A percentile compares a stretch with the other conserved stretches of the same genome.
Conservation (phyloP, 2,797 vertebrate genomes). For the Loriculus beryllinus region DNA sequence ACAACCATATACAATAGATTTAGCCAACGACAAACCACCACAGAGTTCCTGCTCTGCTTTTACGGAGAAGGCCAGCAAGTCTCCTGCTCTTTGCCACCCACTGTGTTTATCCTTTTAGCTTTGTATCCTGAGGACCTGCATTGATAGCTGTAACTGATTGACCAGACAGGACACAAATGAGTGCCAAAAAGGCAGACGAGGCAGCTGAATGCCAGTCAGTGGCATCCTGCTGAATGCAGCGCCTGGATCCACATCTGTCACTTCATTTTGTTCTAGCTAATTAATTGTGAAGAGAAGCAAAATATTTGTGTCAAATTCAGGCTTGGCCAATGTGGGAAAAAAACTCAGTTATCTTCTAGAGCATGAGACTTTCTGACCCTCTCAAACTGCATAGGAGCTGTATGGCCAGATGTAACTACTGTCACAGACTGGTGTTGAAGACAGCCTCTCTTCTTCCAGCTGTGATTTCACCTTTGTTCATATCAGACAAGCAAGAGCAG, state of each 20-base stretch:
- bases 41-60: neutral
- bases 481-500: neutral
- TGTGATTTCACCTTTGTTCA: neutral
- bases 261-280: neutral
- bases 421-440: neutral
- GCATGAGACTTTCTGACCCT: neutral
- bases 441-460: neutral
- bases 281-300: neutral
- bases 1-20: neutral
- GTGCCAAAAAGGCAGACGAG: accelerated
- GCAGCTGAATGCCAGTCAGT: neutral
- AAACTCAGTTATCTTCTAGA: neutral
- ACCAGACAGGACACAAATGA: neutral
- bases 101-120: slow-evolving; percentile 25
- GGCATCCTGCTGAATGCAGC: neutral
- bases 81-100: neutral
- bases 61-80: neutral
- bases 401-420: neutral
- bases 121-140: slow-evolving; percentile 23
- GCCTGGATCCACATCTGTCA: neutral
- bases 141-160: slow-evolving; percentile 4
- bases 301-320: neutral
- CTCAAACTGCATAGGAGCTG: neutral
- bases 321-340: neutral
- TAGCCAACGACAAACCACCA: neutral